These are phyloP conservation scores for Chrysolina oricalcia DNA, from an alignment of 2,888 invertebrate genomes.

Conservation along the genomic window DNA sequence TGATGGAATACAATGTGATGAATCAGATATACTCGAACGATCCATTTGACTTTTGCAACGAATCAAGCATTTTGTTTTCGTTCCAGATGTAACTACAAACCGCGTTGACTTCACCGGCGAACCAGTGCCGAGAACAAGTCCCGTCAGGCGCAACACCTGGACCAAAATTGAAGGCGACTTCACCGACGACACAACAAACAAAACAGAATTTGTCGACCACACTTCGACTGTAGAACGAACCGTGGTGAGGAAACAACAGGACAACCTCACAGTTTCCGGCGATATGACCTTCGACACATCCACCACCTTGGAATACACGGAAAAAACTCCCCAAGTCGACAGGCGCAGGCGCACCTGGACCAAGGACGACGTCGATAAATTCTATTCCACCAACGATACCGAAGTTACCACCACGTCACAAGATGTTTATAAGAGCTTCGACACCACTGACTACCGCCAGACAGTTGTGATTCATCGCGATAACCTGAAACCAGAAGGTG, in stretches of 20 bases:
- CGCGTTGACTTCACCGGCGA: slow-evolving; percentile 82
- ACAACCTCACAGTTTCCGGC: slow-evolving; percentile 81
- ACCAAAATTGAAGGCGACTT: slow-evolving; percentile 86
- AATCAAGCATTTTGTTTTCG: slow-evolving; percentile 1
- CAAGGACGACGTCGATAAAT: slow-evolving; percentile 82
- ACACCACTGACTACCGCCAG: slow-evolving; percentile 75
- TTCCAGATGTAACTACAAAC: slow-evolving; percentile 81
- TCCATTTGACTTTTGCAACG: neutral
- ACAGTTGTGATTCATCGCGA: slow-evolving; percentile 70
- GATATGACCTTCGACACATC: slow-evolving; percentile 80
- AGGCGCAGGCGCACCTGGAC: slow-evolving; percentile 81
- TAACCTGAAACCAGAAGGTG: slow-evolving; percentile 74
- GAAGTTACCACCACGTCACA: slow-evolving; percentile 79
- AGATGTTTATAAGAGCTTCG: slow-evolving; percentile 79
- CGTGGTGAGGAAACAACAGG: slow-evolving; percentile 75
- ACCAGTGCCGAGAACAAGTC: slow-evolving; percentile 78
- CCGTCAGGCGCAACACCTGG: slow-evolving; percentile 83
- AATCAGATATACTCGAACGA: too few relatives aligned
- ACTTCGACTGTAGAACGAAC: slow-evolving; percentile 76
- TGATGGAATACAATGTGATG: too few relatives aligned
- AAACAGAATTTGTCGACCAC: slow-evolving; percentile 80
- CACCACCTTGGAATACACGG: slow-evolving; percentile 77
- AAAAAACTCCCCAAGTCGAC: slow-evolving; percentile 76
- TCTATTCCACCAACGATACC: slow-evolving; percentile 76
- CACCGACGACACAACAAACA: slow-evolving; percentile 79